Evolutionary conservation across 2,113 vertebrate species (phyloP).

Genomic region (Petrocephalus microphthalmus): DNA sequence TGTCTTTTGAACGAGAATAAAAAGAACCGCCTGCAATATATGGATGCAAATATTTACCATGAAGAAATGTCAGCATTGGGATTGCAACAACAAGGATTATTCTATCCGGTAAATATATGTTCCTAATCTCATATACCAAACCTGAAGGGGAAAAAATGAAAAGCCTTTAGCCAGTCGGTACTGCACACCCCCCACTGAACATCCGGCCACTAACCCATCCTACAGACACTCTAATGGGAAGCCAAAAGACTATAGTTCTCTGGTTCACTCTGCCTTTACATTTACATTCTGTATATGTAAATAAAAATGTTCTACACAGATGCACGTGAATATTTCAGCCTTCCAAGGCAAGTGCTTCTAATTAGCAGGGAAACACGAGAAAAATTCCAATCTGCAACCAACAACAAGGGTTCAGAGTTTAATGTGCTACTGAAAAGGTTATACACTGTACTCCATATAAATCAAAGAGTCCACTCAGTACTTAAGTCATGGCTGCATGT

Average conservation of each 20-base stretch:
- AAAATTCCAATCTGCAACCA: not conserved
- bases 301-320: not conserved
- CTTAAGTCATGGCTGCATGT: not conserved
- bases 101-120: not conserved
- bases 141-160: not conserved
- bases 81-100: not conserved
- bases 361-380: not conserved
- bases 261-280: not conserved
- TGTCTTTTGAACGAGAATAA: constrained; percentile 44
- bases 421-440: not conserved
- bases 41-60: constrained; percentile 17
- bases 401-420: not conserved
- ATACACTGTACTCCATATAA: not conserved
- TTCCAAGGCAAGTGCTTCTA: not conserved
- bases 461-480: not conserved
- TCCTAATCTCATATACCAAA: not conserved
- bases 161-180: not conserved
- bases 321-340: not conserved
- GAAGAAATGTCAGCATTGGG: not conserved
- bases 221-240: not conserved
- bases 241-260: not conserved
- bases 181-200: not conserved
- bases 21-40: constrained; percentile 45
- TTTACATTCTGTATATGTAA: not conserved
- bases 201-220: not conserved